Conservation (phyloP, 2,797 vertebrate species). For the Pelochelys cantorii region DNA sequence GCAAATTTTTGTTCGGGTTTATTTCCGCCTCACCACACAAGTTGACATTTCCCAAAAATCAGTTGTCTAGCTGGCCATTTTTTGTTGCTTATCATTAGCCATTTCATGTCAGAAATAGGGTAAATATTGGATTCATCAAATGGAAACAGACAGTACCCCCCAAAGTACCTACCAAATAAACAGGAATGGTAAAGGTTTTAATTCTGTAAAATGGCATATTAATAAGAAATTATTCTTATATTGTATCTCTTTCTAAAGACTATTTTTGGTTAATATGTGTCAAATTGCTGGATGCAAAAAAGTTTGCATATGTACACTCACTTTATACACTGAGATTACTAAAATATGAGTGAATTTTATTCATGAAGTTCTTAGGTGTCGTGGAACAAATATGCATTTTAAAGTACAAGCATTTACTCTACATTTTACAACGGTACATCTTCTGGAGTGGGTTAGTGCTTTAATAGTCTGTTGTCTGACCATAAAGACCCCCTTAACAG, state of each 20-base stretch:
- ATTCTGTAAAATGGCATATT: constrained; percentile 29
- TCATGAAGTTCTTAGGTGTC: constrained; percentile 57
- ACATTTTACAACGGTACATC: constrained; percentile 39
- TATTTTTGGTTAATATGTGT: constrained; percentile 59
- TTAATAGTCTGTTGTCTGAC: constrained; percentile 50
- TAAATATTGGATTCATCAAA: constrained; percentile 75
- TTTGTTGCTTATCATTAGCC: constrained; percentile 82
- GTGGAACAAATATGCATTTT: constrained; percentile 31
- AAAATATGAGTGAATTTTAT: constrained; percentile 32
- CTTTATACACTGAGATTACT: constrained; percentile 45
- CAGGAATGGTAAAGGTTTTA: constrained; percentile 59
- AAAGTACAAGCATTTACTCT: constrained; percentile 28
- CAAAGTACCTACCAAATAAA: constrained; percentile 51
- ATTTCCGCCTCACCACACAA: constrained; percentile 72
- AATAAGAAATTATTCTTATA: neutral
- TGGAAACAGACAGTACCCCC: constrained; percentile 19
- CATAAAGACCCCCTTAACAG: constrained; percentile 68
- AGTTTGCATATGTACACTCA: constrained; percentile 33
- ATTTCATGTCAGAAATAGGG: constrained; percentile 81
- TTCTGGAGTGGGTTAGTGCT: constrained; percentile 49
- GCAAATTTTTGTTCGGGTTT: constrained; percentile 82
- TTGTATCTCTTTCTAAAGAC: neutral
- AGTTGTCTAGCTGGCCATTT: constrained; percentile 75
- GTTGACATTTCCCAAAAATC: constrained; percentile 73
- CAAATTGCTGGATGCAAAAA: constrained; percentile 91